A percentile compares a stretch with the other conserved stretches of the same genome.
These are phyloP conservation scores for Lycodopsis pacificus DNA, from an alignment of 2,797 vertebrate genomes.

Conservation along the genomic window DNA sequence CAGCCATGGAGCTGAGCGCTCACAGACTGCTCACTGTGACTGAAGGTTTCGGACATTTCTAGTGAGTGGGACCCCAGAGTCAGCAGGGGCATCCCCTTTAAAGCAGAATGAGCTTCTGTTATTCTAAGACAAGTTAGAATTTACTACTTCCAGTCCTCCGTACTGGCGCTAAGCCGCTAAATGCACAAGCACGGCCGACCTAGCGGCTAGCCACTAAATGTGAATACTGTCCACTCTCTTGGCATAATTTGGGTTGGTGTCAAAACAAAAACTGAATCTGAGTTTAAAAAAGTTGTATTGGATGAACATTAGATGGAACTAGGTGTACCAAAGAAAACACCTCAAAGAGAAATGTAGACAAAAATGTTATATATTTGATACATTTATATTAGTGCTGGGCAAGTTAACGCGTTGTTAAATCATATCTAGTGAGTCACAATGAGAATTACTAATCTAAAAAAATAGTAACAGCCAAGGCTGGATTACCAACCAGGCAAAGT, in stretches of 20 bases:
- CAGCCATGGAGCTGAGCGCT: background rate
- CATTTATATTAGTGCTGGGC: background rate
- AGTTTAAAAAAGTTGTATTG: background rate
- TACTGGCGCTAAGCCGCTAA: background rate
- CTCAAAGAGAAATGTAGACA: background rate
- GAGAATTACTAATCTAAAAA: background rate
- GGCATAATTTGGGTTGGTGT: background rate
- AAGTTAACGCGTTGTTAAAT: too few relatives aligned
- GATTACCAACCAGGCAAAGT: background rate
- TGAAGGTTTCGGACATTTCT: background rate
- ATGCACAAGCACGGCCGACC: background rate
- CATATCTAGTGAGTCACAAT: background rate
- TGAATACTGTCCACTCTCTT: background rate
- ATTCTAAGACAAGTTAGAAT: background rate
- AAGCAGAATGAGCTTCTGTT: constrained; percentile 8
- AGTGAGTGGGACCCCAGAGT: background rate
- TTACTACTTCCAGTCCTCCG: background rate
- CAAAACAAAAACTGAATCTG: background rate
- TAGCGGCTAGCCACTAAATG: background rate
- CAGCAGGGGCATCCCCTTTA: background rate
- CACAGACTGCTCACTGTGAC: background rate
- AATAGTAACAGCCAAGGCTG: background rate
- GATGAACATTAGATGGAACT: too few relatives aligned
- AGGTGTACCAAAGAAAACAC: background rate
- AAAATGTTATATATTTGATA: background rate